A percentile compares a stretch with the other conserved stretches of the same genome.
These are phyloP conservation scores for Molossus molossus DNA, from an alignment of 2,797 vertebrate genomes.

Conservation along the genomic window DNA sequence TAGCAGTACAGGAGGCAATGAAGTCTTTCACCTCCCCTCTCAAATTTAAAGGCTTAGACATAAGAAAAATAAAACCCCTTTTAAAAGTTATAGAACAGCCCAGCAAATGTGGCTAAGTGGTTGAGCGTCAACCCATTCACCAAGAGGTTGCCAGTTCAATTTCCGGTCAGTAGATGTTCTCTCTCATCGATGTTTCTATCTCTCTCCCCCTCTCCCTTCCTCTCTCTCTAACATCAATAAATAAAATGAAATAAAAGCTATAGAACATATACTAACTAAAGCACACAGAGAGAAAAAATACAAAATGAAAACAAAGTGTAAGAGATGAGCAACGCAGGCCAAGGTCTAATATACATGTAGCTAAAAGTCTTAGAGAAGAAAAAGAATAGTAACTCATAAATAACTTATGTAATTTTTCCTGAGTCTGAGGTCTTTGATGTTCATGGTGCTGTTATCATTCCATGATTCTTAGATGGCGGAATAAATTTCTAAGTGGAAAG, in stretches of 20 bases:
- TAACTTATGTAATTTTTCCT: background rate
- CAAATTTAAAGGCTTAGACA: conserved; percentile 51
- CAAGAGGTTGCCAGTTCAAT: no score
- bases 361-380: background rate
- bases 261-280: background rate
- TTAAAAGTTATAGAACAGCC: conserved; percentile 8
- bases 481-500: background rate
- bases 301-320: background rate
- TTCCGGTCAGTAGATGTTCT: no score
- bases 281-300: background rate
- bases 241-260: conserved; percentile 8
- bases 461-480: background rate
- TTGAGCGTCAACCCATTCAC: no score
- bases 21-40: background rate
- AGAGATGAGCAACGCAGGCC: background rate
- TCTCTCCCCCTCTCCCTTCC: no score
- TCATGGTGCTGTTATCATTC: background rate
- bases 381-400: background rate
- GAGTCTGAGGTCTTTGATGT: background rate
- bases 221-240: no score
- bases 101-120: no score
- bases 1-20: background rate
- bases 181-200: no score
- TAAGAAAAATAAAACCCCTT: background rate
- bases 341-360: no score